Conservation (phyloP, 2,888 invertebrate genomes). For the Morinoia aosen region DNA sequence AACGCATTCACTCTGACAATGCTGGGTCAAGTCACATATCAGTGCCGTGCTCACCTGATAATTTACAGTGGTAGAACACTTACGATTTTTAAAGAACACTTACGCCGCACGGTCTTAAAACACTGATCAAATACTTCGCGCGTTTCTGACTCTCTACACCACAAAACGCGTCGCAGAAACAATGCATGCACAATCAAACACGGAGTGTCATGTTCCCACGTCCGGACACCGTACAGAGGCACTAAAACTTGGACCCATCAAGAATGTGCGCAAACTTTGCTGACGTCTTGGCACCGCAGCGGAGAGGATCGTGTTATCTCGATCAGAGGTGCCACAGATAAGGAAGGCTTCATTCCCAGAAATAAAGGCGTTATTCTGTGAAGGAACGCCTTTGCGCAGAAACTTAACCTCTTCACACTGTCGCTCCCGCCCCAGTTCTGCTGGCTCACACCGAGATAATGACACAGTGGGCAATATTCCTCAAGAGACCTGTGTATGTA, state of each 20-base stretch:
- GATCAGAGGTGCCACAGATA: not conserved
- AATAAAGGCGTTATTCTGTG: not conserved
- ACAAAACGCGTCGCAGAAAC: too few relatives aligned
- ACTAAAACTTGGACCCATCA: not conserved
- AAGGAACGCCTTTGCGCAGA: not conserved
- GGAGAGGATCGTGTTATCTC: not conserved
- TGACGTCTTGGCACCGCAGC: not conserved
- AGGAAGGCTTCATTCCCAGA: not conserved
- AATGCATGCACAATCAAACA: not conserved
- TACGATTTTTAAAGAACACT: too few relatives aligned
- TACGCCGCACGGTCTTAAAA: too few relatives aligned
- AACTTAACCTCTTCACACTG: not conserved
- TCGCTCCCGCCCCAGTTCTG: not conserved
- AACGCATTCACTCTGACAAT: too few relatives aligned
- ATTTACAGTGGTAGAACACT: too few relatives aligned
- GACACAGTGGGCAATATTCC: not conserved
- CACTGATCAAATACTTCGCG: too few relatives aligned
- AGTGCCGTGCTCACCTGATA: too few relatives aligned
- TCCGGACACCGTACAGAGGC: not conserved
- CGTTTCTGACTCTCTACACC: too few relatives aligned
- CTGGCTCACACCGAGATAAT: not conserved
- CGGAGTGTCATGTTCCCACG: not conserved
- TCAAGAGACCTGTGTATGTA: not conserved
- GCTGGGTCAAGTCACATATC: too few relatives aligned
- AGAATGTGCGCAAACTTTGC: not conserved